Evolutionary conservation across 2,888 invertebrate genomes (phyloP), one percentile per base, ranked within the genome.

Genomic region (Hermaeophaga mercurialis): DNA sequence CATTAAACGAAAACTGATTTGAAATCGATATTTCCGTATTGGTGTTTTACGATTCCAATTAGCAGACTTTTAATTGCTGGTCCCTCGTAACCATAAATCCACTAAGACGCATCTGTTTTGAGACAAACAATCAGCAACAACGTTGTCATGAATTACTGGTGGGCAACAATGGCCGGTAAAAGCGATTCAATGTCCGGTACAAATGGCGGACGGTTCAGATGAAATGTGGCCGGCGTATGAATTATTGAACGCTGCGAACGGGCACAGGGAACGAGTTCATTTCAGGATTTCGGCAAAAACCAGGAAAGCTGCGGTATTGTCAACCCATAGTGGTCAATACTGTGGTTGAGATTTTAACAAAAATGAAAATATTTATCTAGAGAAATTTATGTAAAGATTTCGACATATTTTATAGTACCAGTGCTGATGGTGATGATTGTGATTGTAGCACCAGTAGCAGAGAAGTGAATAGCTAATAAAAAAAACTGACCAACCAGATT

Each of bases 121-220:
- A 48, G 48, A 38, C 26, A 38, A 38, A 48, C 48, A 48, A 48
- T 48, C 48, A 48, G 48, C 48, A 48, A 39, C 48, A 48, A 22
- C 48, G 38, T 48, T 38, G 38, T 17, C 38, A 24, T 48, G 48
- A 48, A 38, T 48, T 48, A 38, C 26, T 38, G 28, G 24, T 22
- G 26, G 38, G 26, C 26, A 36, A 48, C 48, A 48, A 48, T 48
- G 38, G 48, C 48, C 48, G 48, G 38, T 48, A 48, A 48, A 38
- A 48, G 48, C 48, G 28, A 48, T 48, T 48, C 39, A 48, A 48
- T 48, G 48, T 38, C 48, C 48, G 38, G 39, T 48, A 48, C 48
- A 48, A 48, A 48, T 48, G 48, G 47, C 36, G 34, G 34, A 26
- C 47, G 47, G 48, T 17, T 18, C n/a, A 18, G 38, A 48, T 48